Evolutionary conservation across 1,140 invertebrate genomes (phyloP).

Genomic region (Lepidurus arcticus): DNA sequence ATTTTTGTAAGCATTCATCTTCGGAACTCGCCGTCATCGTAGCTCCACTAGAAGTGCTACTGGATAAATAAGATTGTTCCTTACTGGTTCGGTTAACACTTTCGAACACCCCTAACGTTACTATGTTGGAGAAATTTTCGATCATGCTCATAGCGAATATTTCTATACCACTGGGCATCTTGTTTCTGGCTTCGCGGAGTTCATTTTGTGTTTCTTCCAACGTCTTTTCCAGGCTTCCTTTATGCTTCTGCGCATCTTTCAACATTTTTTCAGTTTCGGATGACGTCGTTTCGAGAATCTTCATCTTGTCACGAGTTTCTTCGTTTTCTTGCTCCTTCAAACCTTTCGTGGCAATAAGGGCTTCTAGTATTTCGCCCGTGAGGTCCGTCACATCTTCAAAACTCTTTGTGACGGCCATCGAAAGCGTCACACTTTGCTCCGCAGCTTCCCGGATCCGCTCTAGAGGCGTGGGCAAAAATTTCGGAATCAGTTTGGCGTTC

Average conservation of each 20-base stretch:
- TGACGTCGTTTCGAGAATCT: conserved; percentile 5
- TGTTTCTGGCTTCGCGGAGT: conserved; percentile 10
- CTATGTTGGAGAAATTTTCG: background rate
- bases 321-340: conserved; percentile 17
- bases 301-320: background rate
- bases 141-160: conserved; percentile 29
- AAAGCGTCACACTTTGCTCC: background rate
- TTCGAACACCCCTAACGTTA: background rate
- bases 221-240: conserved; percentile 15
- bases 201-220: background rate
- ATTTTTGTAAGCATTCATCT: background rate
- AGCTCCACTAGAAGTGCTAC: background rate
- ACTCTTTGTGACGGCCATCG: background rate
- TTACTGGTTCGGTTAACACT: background rate
- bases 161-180: conserved; percentile 26
- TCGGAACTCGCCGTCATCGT: background rate
- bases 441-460: conserved; percentile 25
- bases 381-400: conserved; percentile 31
- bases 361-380: conserved; percentile 29
- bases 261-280: background rate
- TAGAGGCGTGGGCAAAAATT: conserved; percentile 24
- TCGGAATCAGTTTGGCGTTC: conserved; percentile 14
- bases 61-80: background rate
- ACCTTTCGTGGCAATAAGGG: conserved; percentile 26
- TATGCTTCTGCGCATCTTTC: background rate